Evolutionary conservation across 2,797 vertebrate species (phyloP).

Genomic region (Cygnus olor): DNA sequence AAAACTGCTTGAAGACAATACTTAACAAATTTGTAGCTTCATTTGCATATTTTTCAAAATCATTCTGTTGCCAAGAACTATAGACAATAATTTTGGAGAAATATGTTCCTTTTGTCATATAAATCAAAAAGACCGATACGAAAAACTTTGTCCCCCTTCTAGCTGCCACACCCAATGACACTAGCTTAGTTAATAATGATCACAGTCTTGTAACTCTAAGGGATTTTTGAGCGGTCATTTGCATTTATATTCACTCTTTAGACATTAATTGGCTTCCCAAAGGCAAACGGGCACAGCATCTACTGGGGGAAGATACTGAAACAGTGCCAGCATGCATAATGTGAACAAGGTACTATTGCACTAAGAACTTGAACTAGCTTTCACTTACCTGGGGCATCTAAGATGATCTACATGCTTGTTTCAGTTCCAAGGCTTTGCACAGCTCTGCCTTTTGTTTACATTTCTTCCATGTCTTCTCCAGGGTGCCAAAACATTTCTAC

Average conservation of each 20-base stretch:
- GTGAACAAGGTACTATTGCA: not conserved
- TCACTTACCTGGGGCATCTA: not conserved
- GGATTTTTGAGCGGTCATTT: not conserved
- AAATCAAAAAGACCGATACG: not conserved
- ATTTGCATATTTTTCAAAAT: not conserved
- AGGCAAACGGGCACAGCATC: not conserved
- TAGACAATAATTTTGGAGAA: not conserved
- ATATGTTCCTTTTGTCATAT: not conserved
- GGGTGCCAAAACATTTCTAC: not conserved
- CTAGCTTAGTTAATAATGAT: not conserved
- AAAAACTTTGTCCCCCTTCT: not conserved
- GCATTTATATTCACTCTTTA: not conserved
- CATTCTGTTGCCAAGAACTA: not conserved
- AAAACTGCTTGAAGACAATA: not conserved
- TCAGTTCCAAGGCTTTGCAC: conserved; percentile 28
- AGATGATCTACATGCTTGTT: not conserved
- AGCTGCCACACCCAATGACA: not conserved
- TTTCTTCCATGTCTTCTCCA: not conserved
- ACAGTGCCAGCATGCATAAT: not conserved
- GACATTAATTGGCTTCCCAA: not conserved
- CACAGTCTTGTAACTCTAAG: not conserved
- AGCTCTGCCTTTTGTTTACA: conserved; percentile 3
- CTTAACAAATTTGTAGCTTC: not conserved
- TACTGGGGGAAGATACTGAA: not conserved
- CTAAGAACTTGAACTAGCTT: not conserved